These are phyloP conservation scores for Melanotaenia nigrans DNA, from an alignment of 2,797 vertebrate species.

Conservation along the genomic window DNA sequence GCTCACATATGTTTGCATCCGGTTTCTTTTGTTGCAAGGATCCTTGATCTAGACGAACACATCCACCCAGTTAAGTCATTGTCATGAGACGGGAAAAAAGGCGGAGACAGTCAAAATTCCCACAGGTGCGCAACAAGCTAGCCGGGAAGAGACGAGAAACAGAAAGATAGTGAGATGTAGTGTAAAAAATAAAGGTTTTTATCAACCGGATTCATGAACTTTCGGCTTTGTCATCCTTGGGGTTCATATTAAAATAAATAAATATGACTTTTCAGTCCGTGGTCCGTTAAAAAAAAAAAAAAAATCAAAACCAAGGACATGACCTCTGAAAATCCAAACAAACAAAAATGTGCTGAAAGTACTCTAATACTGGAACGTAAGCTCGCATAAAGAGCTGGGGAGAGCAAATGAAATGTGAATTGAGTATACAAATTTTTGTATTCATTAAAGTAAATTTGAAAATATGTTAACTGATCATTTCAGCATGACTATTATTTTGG, in stretches of 20 bases:
- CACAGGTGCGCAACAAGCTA: constrained; percentile 61
- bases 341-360: too few species aligned
- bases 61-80: constrained; percentile 63
- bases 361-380: too few species aligned
- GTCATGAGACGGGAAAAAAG: constrained; percentile 79
- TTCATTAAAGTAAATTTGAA: not conserved
- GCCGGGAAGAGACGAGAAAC: constrained; percentile 2
- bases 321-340: not conserved
- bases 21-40: constrained; percentile 70
- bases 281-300: not conserved
- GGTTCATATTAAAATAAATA: not conserved
- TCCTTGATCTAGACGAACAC: constrained; percentile 78
- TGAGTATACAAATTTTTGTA: too few species aligned
- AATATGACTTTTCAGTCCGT: not conserved
- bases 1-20: constrained; percentile 65
- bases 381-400: too few species aligned
- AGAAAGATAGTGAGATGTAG: rapidly evolving
- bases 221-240: not conserved
- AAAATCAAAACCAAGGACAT: too few species aligned
- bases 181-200: constrained; percentile 58
- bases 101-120: constrained; percentile 64
- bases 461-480: rapidly evolving
- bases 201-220: not conserved
- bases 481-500: constrained; percentile 46
- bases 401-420: too few species aligned